Evolutionary conservation across 2,888 invertebrate species (phyloP), one percentile per base, ranked within the genome.

Genomic region (Leptinotarsa juncta): DNA sequence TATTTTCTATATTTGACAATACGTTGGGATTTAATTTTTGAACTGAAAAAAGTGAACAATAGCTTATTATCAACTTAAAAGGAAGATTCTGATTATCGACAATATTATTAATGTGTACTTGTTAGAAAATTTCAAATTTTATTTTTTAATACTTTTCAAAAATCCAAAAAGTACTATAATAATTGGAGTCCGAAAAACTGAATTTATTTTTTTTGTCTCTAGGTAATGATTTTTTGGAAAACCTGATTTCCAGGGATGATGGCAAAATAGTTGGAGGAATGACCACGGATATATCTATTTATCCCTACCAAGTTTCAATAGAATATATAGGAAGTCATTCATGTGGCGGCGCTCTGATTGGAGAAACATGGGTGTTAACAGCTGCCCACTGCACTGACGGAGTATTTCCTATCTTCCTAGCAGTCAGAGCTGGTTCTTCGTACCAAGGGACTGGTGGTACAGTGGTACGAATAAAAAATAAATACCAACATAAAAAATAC

Each of bases 361-460:
- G 77, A 2, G 49, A 70, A n/a, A 75, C 65, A 68, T 82, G 81
- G 81, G 73, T 77, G 2, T 4, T 82, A 18, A 80, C 80, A 48
- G 82, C 82, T 12, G 82, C 81, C 32, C 82, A 82, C 70, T 82
- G 81, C 71, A 71, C 77, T 14, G 65, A 67, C 18, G 53, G 66
- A 12, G 62, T 50, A 14, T 53, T 48, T 10, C 55, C 65, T 14
- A 50, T 65, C 4, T 57, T 70, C n/a, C 71, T 74, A 16, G 71
- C 71, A 15, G 62, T 77, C 12, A 70, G 77, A 42, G 80, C 78
- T 32, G 81, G 81, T 16, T 77, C 81, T 12, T 66, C 77, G 4
- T 55, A 71, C 15, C 76, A 71, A 20, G 75, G 71, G 23, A 49
- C 69, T 16, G 80, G 81, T 26, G 81, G 81, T 3, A 75, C 73